A percentile compares a stretch with the other conserved stretches of the same genome.
Evolutionary conservation across 2,113 vertebrate genomes (phyloP).

Genomic region (Actenoides lindsayi): DNA sequence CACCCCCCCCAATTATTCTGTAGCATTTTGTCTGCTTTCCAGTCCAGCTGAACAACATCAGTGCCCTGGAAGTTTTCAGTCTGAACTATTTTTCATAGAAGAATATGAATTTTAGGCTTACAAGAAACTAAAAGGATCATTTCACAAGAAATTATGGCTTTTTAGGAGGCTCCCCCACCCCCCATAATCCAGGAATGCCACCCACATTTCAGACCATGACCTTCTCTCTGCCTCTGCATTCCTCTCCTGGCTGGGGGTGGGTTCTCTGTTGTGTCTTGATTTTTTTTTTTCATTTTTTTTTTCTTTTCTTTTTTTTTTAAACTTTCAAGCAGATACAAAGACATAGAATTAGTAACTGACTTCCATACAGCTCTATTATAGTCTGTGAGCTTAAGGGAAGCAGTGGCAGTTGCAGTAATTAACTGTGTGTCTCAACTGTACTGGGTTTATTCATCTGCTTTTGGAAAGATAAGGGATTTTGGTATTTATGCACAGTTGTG

Average conservation of each 20-base stretch:
- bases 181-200: neutral
- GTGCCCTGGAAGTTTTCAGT: neutral
- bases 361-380: neutral
- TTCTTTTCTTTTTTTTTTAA: neutral
- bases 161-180: neutral
- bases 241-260: constrained; percentile 7
- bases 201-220: neutral
- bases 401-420: neutral
- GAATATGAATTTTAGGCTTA: neutral
- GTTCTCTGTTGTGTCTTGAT: neutral
- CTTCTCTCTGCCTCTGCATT: constrained; percentile 35
- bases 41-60: neutral
- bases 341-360: neutral
- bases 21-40: neutral
- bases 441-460: neutral
- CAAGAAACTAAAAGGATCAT: neutral
- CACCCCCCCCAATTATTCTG: neutral
- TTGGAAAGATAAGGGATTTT: neutral
- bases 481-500: neutral
- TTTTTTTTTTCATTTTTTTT: neutral
- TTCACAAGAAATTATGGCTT: neutral
- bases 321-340: neutral
- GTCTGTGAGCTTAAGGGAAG: neutral
- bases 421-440: neutral
- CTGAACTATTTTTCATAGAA: constrained; percentile 1